Percentiles rank a stretch among this genome's conserved stretches.
phyloP scores from a whole-genome alignment of 1,140 invertebrate genomes.

The Ceratina calcarata region DNA sequence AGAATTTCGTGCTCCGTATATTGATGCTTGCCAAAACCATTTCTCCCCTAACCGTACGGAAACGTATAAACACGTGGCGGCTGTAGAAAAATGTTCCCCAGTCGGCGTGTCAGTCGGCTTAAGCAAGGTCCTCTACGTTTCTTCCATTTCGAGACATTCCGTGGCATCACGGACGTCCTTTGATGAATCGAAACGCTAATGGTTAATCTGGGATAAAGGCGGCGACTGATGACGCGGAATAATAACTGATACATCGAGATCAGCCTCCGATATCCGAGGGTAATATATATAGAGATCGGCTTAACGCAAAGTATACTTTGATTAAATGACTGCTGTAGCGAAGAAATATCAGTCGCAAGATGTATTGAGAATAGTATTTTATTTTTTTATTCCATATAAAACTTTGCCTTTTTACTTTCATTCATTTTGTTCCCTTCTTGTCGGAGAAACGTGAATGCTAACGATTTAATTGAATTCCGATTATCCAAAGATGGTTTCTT shows the following conservation, averaged over 20 bases:
- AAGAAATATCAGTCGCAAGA: too few relatives aligned
- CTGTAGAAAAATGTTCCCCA: conserved; percentile 35
- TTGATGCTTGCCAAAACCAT: conserved; percentile 71
- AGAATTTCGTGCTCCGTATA: conserved; percentile 78
- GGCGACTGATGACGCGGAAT: background rate
- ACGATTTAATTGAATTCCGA: conserved; percentile 80
- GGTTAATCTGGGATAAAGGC: conserved; percentile 22
- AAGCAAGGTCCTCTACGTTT: conserved; percentile 23
- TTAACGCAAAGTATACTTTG: conserved; percentile 19
- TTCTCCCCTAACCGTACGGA: conserved; percentile 21
- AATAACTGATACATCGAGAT: background rate
- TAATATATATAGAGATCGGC: too few relatives aligned
- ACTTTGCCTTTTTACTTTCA: conserved; percentile 23
- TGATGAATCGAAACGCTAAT: conserved; percentile 43
- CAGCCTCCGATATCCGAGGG: background rate
- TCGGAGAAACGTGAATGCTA: conserved; percentile 60
- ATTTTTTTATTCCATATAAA: too few relatives aligned
- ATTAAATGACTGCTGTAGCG: too few relatives aligned
- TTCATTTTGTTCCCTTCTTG: conserved; percentile 47
- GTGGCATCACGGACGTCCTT: conserved; percentile 6
- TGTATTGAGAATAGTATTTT: too few relatives aligned
- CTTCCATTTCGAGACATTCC: conserved; percentile 29
- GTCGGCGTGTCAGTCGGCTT: conserved; percentile 28
- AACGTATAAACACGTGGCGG: conserved; percentile 42
- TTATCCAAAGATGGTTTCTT: conserved; percentile 74